phyloP scores from a whole-genome alignment of 2,888 invertebrate genomes.

The Loripinus fragilis region DNA sequence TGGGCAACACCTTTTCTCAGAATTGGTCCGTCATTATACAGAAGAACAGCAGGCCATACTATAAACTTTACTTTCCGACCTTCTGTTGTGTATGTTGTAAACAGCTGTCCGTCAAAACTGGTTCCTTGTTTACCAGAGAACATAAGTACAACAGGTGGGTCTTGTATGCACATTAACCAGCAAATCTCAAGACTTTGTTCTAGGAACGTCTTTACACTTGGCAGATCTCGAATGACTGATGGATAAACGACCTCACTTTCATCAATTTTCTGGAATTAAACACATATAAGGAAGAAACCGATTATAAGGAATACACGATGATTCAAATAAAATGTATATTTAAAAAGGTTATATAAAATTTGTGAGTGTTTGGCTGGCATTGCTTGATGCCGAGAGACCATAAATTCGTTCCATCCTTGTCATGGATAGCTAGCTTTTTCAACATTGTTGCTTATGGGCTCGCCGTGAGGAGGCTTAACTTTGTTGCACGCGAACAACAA shows the following conservation, averaged over 20 bases:
- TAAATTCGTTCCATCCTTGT: too few relatives aligned
- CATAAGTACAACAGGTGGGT: not conserved
- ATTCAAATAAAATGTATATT: too few relatives aligned
- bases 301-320: too few relatives aligned
- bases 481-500: too few relatives aligned
- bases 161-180: slow-evolving; percentile 10
- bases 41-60: not conserved
- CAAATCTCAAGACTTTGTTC: not conserved
- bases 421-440: too few relatives aligned
- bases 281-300: too few relatives aligned
- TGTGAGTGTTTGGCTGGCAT: too few relatives aligned
- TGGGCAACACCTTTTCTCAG: slow-evolving; percentile 1
- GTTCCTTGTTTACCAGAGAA: not conserved
- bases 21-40: not conserved
- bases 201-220: not conserved
- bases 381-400: too few relatives aligned
- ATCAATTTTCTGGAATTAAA: not conserved
- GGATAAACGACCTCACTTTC: not conserved
- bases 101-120: not conserved
- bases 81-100: not conserved
- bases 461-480: too few relatives aligned
- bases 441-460: too few relatives aligned
- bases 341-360: too few relatives aligned
- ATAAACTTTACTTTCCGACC: not conserved
- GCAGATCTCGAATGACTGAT: too few relatives aligned